Evolutionary conservation across 1,140 invertebrate species (phyloP).

Genomic region (Eupristina koningsbergeri): DNA sequence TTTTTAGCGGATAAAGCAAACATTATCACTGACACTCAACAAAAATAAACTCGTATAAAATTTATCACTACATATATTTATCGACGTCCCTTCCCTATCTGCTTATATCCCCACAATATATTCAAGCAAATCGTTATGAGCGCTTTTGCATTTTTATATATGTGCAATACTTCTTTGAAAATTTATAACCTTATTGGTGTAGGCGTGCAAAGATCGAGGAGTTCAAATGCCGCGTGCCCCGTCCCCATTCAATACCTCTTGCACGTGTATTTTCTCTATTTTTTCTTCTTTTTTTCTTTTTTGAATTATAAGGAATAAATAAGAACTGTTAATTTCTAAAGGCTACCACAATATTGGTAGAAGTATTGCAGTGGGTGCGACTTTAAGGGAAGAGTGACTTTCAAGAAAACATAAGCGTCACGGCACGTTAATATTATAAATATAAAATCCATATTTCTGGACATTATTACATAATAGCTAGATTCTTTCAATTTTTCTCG

Average conservation of each 20-base stretch:
- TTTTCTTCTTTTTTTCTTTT: too few relatives aligned
- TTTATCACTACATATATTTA: slow-evolving; percentile 47
- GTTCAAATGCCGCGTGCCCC: slow-evolving; percentile 19
- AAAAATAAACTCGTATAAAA: slow-evolving; percentile 50
- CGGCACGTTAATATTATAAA: slow-evolving; percentile 40
- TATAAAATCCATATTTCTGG: background rate
- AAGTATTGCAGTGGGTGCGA: slow-evolving; percentile 2
- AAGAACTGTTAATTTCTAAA: slow-evolving; percentile 20
- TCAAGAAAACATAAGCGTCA: slow-evolving; percentile 45
- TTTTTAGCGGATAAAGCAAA: slow-evolving; percentile 13
- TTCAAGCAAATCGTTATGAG: slow-evolving; percentile 28
- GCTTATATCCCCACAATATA: background rate
- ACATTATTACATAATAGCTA: background rate
- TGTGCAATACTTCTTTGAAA: slow-evolving; percentile 22
- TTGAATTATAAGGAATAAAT: slow-evolving; percentile 6
- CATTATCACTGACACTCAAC: slow-evolving; percentile 40
- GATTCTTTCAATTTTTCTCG: background rate
- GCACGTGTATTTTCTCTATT: background rate
- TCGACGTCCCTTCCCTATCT: slow-evolving; percentile 16
- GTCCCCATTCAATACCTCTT: too few relatives aligned
- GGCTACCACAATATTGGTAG: slow-evolving; percentile 7
- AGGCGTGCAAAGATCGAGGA: slow-evolving; percentile 24
- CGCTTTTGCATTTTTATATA: slow-evolving; percentile 11
- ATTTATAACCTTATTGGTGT: slow-evolving; percentile 34
- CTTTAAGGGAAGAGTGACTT: background rate